Evolutionary conservation across 2,797 vertebrate species (phyloP).

Genomic region (Macrochelys suwanniensis): DNA sequence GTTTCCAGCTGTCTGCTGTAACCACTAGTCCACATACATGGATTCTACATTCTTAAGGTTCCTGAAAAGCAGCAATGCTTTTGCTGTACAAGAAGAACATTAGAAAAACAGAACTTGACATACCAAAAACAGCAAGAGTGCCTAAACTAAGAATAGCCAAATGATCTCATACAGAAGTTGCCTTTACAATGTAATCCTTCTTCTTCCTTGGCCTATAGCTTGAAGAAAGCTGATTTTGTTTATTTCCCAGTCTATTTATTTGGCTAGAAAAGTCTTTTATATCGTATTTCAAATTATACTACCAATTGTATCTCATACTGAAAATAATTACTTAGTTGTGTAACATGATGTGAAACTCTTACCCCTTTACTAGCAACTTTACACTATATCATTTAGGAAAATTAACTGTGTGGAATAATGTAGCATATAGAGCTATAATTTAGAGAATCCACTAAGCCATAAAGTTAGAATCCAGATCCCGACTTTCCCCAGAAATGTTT

Average conservation of each 20-base stretch:
- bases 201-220: not conserved
- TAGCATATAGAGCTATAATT: conserved; percentile 7
- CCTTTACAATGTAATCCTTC: not conserved
- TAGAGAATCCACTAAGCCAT: not conserved
- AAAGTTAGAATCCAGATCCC: not conserved
- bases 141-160: conserved; percentile 33
- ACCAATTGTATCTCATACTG: not conserved
- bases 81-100: conserved; percentile 20
- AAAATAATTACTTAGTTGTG: not conserved
- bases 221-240: too few species aligned
- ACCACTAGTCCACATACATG: conserved; percentile 11
- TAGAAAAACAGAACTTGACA: conserved; percentile 37
- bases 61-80: not conserved
- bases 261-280: not conserved
- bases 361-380: not conserved
- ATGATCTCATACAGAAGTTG: not conserved
- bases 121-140: conserved; percentile 53
- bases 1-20: conserved; percentile 31
- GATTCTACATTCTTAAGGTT: not conserved
- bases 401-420: not conserved
- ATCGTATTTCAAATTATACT: not conserved
- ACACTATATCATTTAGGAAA: not conserved
- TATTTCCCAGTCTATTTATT: not conserved
- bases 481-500: not conserved
- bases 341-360: not conserved